phyloP scores from a whole-genome alignment of 2,797 vertebrate species.

The Eutrigla gurnardus region DNA sequence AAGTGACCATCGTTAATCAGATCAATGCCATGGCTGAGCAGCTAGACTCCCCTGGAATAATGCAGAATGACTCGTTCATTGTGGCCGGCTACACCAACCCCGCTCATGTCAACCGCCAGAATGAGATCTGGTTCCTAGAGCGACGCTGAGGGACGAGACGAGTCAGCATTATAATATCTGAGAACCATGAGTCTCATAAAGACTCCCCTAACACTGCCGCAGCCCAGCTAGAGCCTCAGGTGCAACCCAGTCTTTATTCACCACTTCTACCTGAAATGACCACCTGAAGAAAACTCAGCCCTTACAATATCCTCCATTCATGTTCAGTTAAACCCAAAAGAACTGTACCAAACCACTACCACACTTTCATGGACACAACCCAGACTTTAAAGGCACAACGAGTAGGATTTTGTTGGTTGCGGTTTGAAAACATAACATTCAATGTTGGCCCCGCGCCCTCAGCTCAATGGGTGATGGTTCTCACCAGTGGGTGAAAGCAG shows the following conservation, averaged over 20 bases:
- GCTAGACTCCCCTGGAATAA: constrained; percentile 81
- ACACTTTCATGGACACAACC: constrained; percentile 28
- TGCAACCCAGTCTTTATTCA: constrained; percentile 42
- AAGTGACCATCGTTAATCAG: constrained; percentile 86
- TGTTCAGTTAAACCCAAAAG: constrained; percentile 17
- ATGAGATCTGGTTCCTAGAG: constrained; percentile 93
- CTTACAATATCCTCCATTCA: constrained; percentile 25
- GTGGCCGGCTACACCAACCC: constrained; percentile 92
- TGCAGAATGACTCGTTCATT: constrained; percentile 86
- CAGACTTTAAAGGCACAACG: constrained; percentile 14
- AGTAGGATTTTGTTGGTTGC: neutral
- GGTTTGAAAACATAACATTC: neutral
- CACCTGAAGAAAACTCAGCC: constrained; percentile 28
- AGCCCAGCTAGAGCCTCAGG: constrained; percentile 63
- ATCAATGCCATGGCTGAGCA: constrained; percentile 84
- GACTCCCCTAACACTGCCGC: constrained; percentile 60
- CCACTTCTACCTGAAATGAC: constrained; percentile 44
- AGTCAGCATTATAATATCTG: constrained; percentile 4
- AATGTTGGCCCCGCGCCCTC: neutral
- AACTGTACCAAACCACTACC: constrained; percentile 42
- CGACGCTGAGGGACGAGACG: constrained; percentile 67
- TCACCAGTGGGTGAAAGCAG: neutral
- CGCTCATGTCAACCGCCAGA: constrained; percentile 85
- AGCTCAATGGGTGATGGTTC: neutral
- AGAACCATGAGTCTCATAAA: constrained; percentile 44